Evolutionary conservation across 2,113 vertebrate genomes (phyloP), one percentile per base, ranked within the genome.

Genomic region (Chaetodon auriga): DNA sequence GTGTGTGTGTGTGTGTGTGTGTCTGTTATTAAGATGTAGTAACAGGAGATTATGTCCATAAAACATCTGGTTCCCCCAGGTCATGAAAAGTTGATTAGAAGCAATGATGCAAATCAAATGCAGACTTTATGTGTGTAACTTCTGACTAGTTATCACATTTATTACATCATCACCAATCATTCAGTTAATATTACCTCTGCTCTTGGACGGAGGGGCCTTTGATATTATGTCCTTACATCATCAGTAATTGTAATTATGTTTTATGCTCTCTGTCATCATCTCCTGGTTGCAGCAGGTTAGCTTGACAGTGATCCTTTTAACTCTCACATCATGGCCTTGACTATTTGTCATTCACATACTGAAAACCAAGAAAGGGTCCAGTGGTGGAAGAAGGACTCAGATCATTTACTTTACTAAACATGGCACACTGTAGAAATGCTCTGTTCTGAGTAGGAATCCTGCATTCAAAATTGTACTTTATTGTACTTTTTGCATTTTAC

Each of bases 1-100:
- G 76, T 74, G 58, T 58, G 19, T 57, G 65, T 36, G 35, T 58
- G 51, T 15, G 30, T 58, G 23, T 66, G 49, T 55, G 76, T 63
- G 62, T 62, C 48, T 79, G 49, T 80, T 60, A 81, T 87, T 83
- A 72, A 68, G 48, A 16, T 36, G 7, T 15, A 61, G 35, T 74
- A 77, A 77, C 23, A 45, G 16, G 21, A 73, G 57, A 62, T 84
- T 66, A 65, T 1, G 0, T 30, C 30, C 10, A 45, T 76, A 75
- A 81, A 75, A 70, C 83, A 88, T 38, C 76, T 86, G 81, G 69
- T 82, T 88, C 49, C 85, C 21, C 23, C n/a, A 58, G 79, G 57
- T 62, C 74, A 69, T 23, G 7, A 66, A 41, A 5, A 36, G 49
- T 35, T 68, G 73, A 70, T 49, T 53, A 57, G 54, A 30, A 71